phyloP scores from a whole-genome alignment of 1,140 invertebrate species.

The Drosophila bocqueti region DNA sequence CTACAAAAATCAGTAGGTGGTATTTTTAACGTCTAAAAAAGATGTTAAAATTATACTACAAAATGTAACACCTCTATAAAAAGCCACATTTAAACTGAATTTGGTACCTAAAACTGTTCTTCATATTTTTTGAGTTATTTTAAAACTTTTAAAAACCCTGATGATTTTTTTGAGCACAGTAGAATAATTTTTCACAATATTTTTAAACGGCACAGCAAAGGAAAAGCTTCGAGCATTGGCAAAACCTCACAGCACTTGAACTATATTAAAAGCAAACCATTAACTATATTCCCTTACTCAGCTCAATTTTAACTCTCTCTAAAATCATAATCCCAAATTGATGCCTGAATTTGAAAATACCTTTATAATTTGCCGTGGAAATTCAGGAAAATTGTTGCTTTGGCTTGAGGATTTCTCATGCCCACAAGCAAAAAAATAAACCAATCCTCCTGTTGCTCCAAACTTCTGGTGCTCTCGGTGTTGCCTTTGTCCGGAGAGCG shows the following conservation, averaged over 20 bases:
- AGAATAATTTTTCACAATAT: not conserved
- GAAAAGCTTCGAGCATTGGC: no score
- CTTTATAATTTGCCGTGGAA: slow-evolving; percentile 24
- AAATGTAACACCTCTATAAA: no score
- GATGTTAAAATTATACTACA: no score
- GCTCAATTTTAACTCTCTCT: slow-evolving; percentile 6
- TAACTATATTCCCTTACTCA: not conserved
- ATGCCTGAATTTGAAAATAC: slow-evolving; percentile 8
- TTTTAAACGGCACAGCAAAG: not conserved
- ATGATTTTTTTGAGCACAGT: no score
- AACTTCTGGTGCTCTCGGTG: slow-evolving; percentile 18
- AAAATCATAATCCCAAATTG: slow-evolving; percentile 7
- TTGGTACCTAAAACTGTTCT: no score
- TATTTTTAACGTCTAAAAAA: no score
- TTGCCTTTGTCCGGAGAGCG: slow-evolving; percentile 42
- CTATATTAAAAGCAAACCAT: slow-evolving; percentile 1
- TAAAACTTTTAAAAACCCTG: no score
- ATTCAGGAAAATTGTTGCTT: slow-evolving; percentile 16
- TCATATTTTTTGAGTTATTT: no score
- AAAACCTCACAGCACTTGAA: not conserved
- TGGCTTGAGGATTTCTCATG: slow-evolving; percentile 1
- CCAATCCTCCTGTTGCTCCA: slow-evolving; percentile 15
- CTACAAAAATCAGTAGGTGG: no score
- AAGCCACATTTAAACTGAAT: no score
- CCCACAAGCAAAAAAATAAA: not conserved